Conservation (phyloP, 2,113 vertebrate genomes). For the Nyctereutes procyonoides region DNA sequence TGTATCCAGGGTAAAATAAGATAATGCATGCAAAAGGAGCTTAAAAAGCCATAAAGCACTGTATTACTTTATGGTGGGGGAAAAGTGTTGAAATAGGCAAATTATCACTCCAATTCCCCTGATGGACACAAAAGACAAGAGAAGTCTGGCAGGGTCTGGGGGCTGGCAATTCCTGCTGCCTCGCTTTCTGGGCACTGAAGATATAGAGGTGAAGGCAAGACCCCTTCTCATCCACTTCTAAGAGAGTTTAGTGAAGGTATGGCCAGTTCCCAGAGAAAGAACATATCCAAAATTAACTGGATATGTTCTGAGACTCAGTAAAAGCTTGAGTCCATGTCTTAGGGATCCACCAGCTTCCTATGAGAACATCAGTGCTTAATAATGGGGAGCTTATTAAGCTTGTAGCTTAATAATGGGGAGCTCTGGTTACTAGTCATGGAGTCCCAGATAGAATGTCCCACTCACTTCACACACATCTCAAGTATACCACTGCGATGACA, state of each 20-base stretch:
- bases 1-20: not conserved
- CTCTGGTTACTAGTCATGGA: not conserved
- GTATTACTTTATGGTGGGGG: not conserved
- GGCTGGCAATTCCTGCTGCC: not conserved
- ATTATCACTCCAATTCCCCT: not conserved
- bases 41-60: not conserved
- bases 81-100: not conserved
- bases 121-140: not conserved
- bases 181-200: not conserved
- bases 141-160: not conserved
- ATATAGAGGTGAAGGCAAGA: not conserved
- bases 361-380: not conserved
- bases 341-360: not conserved
- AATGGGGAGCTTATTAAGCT: not conserved
- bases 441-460: not conserved
- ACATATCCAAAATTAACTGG: not conserved
- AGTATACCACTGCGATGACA: not conserved
- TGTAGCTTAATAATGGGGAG: not conserved
- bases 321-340: not conserved
- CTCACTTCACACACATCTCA: not conserved
- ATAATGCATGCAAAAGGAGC: not conserved
- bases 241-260: not conserved
- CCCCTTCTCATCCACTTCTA: not conserved
- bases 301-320: not conserved
- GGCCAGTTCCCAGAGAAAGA: not conserved